These are phyloP conservation scores for Papilio helenus DNA, from an alignment of 1,140 invertebrate species.

Conservation along the genomic window DNA sequence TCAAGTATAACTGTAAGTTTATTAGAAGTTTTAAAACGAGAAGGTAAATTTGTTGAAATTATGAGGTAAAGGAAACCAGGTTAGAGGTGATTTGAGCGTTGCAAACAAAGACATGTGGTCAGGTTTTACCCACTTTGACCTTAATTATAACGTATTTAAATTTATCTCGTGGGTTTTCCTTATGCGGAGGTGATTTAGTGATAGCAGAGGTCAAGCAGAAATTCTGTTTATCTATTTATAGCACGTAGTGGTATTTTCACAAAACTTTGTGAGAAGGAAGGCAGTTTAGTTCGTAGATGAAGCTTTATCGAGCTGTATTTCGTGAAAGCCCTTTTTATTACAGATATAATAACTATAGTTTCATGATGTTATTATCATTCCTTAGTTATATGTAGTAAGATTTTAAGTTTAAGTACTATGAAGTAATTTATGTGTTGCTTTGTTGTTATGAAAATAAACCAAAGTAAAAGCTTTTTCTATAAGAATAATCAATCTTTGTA, in stretches of 20 bases:
- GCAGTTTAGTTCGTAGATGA: not conserved
- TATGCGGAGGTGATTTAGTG: not conserved
- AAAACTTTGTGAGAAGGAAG: not conserved
- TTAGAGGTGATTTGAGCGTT: not conserved
- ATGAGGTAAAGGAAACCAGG: not conserved
- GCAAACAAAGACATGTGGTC: not conserved
- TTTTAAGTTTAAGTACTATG: too few species aligned
- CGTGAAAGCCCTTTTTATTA: too few species aligned
- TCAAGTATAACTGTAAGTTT: not conserved
- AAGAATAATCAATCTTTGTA: too few species aligned
- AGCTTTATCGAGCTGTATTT: too few species aligned
- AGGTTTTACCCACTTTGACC: constrained; percentile 1
- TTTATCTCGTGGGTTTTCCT: not conserved
- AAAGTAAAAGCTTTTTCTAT: too few species aligned
- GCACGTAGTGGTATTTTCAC: not conserved
- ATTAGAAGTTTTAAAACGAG: not conserved
- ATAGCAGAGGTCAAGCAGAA: not conserved
- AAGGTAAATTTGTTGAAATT: not conserved
- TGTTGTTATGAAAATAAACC: too few species aligned
- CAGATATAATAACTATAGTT: too few species aligned
- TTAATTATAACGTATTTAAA: not conserved
- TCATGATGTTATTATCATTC: too few species aligned
- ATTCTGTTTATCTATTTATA: not conserved
- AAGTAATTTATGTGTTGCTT: too few species aligned
- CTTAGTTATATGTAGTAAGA: too few species aligned